Base-by-base conservation (phyloP, 2,113 vertebrate species). In the Tragelaphus scriptus region DNA sequence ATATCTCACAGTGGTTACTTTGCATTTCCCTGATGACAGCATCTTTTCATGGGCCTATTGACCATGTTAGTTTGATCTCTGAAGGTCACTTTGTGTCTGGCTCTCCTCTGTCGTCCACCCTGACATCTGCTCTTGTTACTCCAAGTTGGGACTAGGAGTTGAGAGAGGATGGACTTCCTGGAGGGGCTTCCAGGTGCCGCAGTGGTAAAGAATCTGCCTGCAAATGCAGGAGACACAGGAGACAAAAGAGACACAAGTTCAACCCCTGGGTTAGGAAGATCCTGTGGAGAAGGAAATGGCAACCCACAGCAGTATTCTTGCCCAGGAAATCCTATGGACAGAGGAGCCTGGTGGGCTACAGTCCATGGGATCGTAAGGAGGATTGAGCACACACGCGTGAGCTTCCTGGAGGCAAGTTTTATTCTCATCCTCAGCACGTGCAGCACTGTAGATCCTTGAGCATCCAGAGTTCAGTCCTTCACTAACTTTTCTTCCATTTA, bases 381-480 rank as follows among this genome's bases (percentile, higher is more conserved):
- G 65, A 36, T 16, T 36, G 65, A 36, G 32, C 8, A 68, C 0
- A 2, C 63, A 68, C 16, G 0, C 2, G 2, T n/a, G 65, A 68
- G 65, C 65, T 68, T 68, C 17, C 32, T 32, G 51, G 32, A 84
- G 9, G 23, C 75, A 25, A 9, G 15, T 87, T 96, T 47, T 5
- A 14, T 82, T 36, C 21, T 32, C 44, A 19, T 2, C 3, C 6
- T 13, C 40, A 12, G 23, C 28, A 2, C 9, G 1, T 5, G 26
- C 23, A 55, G n/a, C 56, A 11, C 3, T 19, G 32, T 17, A 21
- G 28, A 7, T 77, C 63, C 40, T 21, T 53, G 36, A 47, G 36
- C 4, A n/a, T 16, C 2, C 13, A 32, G 56, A 56, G 19, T 2
- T 49, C 91, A 15, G 13, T 23, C 11, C 6, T 40, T 88, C 28